phyloP scores from a whole-genome alignment of 2,888 invertebrate genomes.

The Macrosiphum euphorbiae region DNA sequence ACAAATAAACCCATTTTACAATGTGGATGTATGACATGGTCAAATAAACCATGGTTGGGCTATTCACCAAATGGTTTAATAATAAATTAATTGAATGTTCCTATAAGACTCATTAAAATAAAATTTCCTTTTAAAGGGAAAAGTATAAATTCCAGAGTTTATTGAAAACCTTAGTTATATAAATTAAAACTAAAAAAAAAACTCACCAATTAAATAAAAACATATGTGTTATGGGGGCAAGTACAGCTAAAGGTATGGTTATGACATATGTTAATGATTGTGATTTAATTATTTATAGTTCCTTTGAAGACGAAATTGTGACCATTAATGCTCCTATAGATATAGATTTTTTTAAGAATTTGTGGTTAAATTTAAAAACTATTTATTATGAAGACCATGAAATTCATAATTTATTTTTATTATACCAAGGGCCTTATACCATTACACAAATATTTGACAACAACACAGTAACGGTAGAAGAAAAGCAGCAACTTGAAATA shows the following conservation, averaged over 20 bases:
- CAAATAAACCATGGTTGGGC: constrained; percentile 22
- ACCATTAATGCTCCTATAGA: background rate
- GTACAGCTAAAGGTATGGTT: background rate
- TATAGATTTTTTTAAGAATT: background rate
- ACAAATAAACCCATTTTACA: background rate
- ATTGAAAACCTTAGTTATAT: background rate
- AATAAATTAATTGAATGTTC: background rate
- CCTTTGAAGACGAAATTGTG: background rate
- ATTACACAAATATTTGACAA: no score
- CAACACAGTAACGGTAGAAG: no score
- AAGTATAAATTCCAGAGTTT: constrained; percentile 17
- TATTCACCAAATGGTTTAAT: constrained; percentile 21
- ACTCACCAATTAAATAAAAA: background rate
- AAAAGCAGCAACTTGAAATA: no score
- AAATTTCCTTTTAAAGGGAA: constrained; percentile 16
- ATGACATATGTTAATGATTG: background rate
- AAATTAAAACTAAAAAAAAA: background rate
- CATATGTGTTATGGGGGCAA: background rate
- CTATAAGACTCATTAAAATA: background rate
- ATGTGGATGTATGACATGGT: constrained; percentile 32
- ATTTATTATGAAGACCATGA: no score
- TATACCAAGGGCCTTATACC: no score
- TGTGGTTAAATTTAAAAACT: no score
- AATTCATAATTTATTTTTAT: no score
- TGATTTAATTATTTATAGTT: background rate